phyloP scores from a whole-genome alignment of 2,797 vertebrate genomes.

The Sebastes jordani region DNA sequence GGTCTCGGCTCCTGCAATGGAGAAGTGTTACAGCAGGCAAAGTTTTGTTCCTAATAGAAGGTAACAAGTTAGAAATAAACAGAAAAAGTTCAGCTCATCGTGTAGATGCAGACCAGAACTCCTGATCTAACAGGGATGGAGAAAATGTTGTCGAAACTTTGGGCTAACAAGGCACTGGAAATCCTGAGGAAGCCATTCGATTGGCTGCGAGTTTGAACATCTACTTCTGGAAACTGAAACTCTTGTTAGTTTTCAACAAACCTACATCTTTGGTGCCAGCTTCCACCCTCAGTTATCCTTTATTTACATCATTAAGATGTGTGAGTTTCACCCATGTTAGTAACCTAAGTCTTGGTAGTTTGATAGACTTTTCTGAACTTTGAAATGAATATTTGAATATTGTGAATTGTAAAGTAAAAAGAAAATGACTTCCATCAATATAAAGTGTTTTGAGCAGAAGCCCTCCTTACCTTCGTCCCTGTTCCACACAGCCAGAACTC shows the following conservation, averaged over 20 bases:
- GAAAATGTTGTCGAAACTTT: neutral
- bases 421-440: too few species aligned
- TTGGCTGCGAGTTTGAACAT: neutral
- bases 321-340: neutral
- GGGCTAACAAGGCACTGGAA: neutral
- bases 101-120: neutral
- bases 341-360: neutral
- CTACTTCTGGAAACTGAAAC: neutral
- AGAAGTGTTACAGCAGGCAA: neutral
- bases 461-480: constrained; percentile 89
- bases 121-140: neutral
- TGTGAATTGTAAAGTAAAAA: too few species aligned
- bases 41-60: neutral
- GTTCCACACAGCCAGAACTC: constrained; percentile 96
- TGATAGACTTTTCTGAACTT: neutral
- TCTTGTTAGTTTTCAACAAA: neutral
- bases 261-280: neutral
- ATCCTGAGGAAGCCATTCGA: neutral
- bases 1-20: too few species aligned
- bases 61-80: neutral
- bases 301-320: neutral
- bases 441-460: neutral
- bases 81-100: neutral
- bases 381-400: neutral
- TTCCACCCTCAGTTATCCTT: neutral